Conservation (phyloP, 2,113 vertebrate species). For the Sturnus vulgaris region DNA sequence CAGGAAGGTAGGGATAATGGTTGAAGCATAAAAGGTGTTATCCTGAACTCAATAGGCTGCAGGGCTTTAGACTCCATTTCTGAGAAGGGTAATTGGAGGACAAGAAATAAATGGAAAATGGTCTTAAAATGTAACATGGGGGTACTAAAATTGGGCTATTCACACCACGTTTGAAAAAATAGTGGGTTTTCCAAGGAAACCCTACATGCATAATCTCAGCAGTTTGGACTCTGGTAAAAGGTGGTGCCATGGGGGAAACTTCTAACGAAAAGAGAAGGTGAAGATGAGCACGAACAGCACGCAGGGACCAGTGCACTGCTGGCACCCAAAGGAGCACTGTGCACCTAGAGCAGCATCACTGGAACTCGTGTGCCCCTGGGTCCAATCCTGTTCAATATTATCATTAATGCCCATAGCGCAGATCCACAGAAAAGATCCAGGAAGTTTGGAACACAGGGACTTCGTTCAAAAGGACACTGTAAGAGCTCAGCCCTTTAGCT, state of each 20-base stretch:
- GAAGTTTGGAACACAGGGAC: not conserved
- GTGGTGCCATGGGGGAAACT: not conserved
- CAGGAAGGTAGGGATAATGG: not conserved
- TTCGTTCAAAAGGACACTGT: not conserved
- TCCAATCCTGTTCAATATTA: not conserved
- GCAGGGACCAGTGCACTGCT: not conserved
- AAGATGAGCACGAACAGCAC: not conserved
- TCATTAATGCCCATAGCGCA: not conserved
- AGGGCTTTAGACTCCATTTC: not conserved
- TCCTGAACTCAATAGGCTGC: not conserved
- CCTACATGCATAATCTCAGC: not conserved
- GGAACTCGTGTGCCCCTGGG: too few relatives aligned
- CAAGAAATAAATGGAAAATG: not conserved
- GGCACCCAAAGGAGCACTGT: not conserved
- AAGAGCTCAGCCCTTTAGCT: not conserved
- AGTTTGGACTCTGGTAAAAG: not conserved
- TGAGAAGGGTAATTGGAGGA: not conserved
- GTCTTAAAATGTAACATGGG: not conserved
- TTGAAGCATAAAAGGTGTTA: not conserved
- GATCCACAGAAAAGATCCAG: not conserved
- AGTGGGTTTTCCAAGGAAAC: not conserved
- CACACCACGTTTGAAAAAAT: not conserved
- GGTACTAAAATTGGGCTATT: not conserved
- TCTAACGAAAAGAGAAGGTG: not conserved
- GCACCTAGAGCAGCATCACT: not conserved